These are phyloP conservation scores for Bombus impatiens DNA, from an alignment of 1,140 invertebrate species.

Conservation along the genomic window DNA sequence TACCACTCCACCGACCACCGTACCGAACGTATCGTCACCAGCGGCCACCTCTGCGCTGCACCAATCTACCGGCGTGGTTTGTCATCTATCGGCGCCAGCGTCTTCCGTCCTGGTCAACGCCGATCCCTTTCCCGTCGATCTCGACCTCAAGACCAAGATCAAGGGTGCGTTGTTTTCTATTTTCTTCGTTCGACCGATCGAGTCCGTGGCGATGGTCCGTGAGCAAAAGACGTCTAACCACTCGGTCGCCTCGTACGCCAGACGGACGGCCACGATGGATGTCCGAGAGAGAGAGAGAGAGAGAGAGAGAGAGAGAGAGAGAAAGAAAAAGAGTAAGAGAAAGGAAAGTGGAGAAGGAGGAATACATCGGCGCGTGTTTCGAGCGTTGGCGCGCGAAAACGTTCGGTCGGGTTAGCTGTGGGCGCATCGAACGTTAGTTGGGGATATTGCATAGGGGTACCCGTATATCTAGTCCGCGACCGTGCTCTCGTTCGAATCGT, in stretches of 20 bases:
- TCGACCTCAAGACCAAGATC: conserved; percentile 72
- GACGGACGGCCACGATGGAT: no score
- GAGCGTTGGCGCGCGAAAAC: conserved; percentile 51
- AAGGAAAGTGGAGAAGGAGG: background rate
- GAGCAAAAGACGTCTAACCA: accelerated
- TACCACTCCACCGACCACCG: conserved; percentile 55
- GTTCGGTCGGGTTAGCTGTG: conserved; percentile 63
- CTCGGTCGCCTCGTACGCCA: no score
- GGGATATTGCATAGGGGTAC: conserved; percentile 76
- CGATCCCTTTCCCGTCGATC: conserved; percentile 67
- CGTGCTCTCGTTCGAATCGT: conserved; percentile 72
- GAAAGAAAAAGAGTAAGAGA: background rate
- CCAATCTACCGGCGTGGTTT: conserved; percentile 67
- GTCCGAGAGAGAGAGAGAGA: background rate
- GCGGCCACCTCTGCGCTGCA: conserved; percentile 2
- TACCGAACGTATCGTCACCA: conserved; percentile 53
- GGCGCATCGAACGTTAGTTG: conserved; percentile 71
- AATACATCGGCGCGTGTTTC: background rate
- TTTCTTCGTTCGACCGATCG: background rate
- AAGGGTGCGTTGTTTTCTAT: conserved; percentile 68
- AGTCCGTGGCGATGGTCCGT: no score
- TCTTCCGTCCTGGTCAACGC: conserved; percentile 53
- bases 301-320: background rate
- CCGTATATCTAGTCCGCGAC: conserved; percentile 74
- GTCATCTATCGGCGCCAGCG: conserved; percentile 67